Conservation (phyloP, 2,113 vertebrate genomes). For the Irena cyanogastra region DNA sequence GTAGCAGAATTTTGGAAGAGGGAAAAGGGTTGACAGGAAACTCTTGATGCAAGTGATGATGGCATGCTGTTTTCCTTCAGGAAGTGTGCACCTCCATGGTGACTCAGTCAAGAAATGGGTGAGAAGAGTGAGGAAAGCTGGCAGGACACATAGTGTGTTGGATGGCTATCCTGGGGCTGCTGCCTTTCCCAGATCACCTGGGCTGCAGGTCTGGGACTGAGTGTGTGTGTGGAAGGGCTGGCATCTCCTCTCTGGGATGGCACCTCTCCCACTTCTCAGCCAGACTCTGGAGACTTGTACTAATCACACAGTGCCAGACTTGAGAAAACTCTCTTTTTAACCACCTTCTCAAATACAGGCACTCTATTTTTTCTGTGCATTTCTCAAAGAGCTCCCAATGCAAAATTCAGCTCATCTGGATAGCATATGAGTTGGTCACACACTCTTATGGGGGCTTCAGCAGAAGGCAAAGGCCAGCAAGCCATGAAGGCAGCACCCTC, state of each 20-base stretch:
- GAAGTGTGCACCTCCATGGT: background rate
- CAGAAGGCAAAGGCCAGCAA: background rate
- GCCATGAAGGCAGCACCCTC: background rate
- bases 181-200: background rate
- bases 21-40: background rate
- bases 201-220: background rate
- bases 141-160: background rate
- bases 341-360: background rate
- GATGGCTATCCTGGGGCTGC: background rate
- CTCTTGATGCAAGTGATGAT: background rate
- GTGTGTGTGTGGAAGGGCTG: background rate
- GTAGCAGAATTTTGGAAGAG: background rate
- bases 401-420: background rate
- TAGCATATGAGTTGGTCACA: fast-evolving
- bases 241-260: background rate
- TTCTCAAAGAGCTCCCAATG: background rate
- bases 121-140: background rate
- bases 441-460: background rate
- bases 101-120: background rate
- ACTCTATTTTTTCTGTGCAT: background rate
- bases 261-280: background rate
- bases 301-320: background rate
- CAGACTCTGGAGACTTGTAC: background rate
- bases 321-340: background rate
- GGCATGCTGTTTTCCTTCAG: background rate